phyloP scores from a whole-genome alignment of 92 coral and sea anemone genomes.

The Epizoanthus illoricatus region DNA sequence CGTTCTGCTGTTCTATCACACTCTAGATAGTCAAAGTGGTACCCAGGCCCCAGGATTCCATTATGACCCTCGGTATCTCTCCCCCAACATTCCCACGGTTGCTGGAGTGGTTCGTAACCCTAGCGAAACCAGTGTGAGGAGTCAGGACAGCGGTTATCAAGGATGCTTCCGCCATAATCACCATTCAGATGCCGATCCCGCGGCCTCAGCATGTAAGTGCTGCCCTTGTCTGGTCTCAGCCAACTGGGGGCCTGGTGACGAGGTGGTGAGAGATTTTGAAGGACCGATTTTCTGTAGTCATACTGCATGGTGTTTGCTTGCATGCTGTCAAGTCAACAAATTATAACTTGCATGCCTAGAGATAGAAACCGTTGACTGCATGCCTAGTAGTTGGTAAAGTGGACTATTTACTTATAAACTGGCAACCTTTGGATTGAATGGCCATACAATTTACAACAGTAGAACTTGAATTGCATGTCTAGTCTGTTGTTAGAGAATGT shows the following conservation, averaged over 20 bases:
- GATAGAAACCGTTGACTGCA: not conserved
- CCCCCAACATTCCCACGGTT: slow-evolving; percentile 76
- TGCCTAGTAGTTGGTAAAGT: slow-evolving; percentile 2
- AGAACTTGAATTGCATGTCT: not conserved
- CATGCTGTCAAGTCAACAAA: not conserved
- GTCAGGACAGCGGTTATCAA: slow-evolving; percentile 85
- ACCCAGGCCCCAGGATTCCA: slow-evolving; percentile 38
- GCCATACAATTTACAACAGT: no score
- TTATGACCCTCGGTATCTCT: slow-evolving; percentile 68
- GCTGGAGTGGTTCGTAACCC: slow-evolving; percentile 61
- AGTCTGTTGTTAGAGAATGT: not conserved
- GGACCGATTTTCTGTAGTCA: not conserved
- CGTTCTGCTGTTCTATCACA: slow-evolving; percentile 34
- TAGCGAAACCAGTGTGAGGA: slow-evolving; percentile 77
- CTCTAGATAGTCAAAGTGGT: slow-evolving; percentile 62
- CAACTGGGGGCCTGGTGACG: slow-evolving; percentile 16
- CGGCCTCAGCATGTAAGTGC: slow-evolving; percentile 43
- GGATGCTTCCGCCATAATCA: slow-evolving; percentile 47
- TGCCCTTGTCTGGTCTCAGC: slow-evolving; percentile 15
- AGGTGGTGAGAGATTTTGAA: not conserved
- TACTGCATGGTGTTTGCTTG: slow-evolving; percentile 4
- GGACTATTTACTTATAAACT: not conserved
- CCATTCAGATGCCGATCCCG: slow-evolving; percentile 25
- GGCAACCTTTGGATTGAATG: not conserved
- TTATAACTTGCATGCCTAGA: slow-evolving; percentile 25